A percentile compares a stretch with the other conserved stretches of the same genome.
Conservation (phyloP, 2,888 invertebrate species). For the Pristionchus maxplancki region DNA sequence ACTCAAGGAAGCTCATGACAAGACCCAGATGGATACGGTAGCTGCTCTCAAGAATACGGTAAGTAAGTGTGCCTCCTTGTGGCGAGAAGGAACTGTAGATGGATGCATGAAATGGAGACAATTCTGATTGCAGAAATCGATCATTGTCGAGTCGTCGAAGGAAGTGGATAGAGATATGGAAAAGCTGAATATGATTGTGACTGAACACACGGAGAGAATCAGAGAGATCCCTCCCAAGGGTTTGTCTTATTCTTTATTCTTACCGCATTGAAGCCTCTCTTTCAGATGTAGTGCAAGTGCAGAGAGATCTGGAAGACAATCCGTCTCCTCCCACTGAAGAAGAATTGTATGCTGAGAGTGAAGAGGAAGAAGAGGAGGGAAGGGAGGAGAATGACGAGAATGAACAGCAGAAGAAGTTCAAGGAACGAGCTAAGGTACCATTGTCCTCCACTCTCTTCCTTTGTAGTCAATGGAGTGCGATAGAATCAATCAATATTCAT, state of each 20-base stretch:
- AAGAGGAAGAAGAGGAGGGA: not conserved
- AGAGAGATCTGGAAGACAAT: not conserved
- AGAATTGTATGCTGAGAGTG: slow-evolving; percentile 37
- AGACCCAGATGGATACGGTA: not conserved
- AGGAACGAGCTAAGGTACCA: slow-evolving; percentile 4
- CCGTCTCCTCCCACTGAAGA: slow-evolving; percentile 7
- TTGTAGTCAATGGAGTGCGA: too few species aligned
- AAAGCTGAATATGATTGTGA: not conserved
- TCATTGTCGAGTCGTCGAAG: not conserved
- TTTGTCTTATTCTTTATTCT: not conserved
- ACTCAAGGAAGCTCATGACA: not conserved
- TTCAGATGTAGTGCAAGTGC: slow-evolving; percentile 1
- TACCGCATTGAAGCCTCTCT: too few species aligned
- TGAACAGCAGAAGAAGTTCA: not conserved
- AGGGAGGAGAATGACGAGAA: not conserved
- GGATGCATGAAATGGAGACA: not conserved
- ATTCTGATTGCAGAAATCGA: not conserved
- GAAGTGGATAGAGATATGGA: slow-evolving; percentile 13
- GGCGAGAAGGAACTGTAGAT: not conserved
- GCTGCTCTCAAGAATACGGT: not conserved
- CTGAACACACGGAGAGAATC: not conserved
- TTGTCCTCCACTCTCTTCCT: too few species aligned
- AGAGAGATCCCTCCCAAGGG: slow-evolving; percentile 37
- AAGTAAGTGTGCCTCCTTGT: not conserved
- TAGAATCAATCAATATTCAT: too few species aligned